phyloP scores from a whole-genome alignment of 2,888 invertebrate species.

The Drosophila paucipuncta region DNA sequence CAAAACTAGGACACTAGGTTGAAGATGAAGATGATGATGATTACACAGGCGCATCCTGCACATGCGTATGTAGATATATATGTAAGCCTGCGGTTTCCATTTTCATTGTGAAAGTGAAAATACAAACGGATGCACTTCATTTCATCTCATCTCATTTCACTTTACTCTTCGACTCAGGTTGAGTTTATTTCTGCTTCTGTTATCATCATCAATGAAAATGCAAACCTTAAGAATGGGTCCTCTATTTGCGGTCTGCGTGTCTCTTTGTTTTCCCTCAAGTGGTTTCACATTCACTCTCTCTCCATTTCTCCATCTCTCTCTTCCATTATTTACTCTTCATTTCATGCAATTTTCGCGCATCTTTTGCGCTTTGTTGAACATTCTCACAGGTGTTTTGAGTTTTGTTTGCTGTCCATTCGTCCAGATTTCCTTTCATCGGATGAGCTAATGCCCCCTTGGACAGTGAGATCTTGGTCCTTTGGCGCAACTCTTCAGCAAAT shows the following conservation, averaged over 20 bases:
- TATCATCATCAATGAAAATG: constrained; percentile 31
- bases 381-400: constrained; percentile 72
- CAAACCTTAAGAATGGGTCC: constrained; percentile 25
- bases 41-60: constrained; percentile 71
- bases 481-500: not conserved
- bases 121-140: constrained; percentile 69
- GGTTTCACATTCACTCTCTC: constrained; percentile 62
- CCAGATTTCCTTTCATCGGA: constrained; percentile 35
- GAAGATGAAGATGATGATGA: constrained; percentile 42
- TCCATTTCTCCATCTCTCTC: not conserved
- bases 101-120: constrained; percentile 82
- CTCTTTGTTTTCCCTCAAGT: constrained; percentile 63
- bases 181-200: constrained; percentile 23
- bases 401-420: constrained; percentile 70
- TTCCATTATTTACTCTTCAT: constrained; percentile 44
- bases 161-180: constrained; percentile 44
- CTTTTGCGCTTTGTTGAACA: constrained; percentile 68
- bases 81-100: constrained; percentile 66
- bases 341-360: constrained; percentile 78
- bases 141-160: constrained; percentile 2
- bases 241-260: constrained; percentile 60
- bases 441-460: constrained; percentile 8
- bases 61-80: constrained; percentile 32
- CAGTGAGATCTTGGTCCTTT: not conserved
- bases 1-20: constrained; percentile 62